These are phyloP conservation scores for Lates japonicus DNA, from an alignment of 2,797 vertebrate genomes.

Conservation along the genomic window DNA sequence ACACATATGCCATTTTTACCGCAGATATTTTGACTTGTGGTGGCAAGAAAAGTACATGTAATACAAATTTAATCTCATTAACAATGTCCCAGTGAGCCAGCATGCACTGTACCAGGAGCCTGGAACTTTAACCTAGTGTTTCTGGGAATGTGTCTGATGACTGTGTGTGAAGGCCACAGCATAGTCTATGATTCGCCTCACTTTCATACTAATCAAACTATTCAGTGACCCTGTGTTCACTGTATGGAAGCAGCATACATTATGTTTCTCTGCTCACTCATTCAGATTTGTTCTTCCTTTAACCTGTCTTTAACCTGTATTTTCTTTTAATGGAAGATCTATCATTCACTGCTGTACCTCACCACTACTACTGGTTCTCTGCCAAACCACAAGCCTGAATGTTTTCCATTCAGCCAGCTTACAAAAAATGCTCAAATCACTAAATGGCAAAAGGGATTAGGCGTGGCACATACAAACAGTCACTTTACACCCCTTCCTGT, in stretches of 20 bases:
- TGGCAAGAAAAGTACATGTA: neutral
- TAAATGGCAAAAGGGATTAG: neutral
- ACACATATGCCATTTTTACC: neutral
- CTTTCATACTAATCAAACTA: too few species aligned
- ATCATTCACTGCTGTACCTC: neutral
- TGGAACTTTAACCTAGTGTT: too few species aligned
- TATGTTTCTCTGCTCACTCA: neutral
- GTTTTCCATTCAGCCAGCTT: neutral
- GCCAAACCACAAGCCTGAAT: neutral
- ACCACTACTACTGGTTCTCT: neutral
- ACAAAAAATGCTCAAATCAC: neutral
- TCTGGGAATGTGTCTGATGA: neutral
- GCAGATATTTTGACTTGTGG: neutral
- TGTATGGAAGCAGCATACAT: neutral
- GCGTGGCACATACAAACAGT: neutral
- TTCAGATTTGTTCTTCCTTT: neutral
- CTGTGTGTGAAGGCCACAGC: too few species aligned
- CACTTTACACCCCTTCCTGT: neutral
- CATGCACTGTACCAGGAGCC: neutral
- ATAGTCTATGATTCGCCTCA: too few species aligned
- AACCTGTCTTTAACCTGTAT: neutral
- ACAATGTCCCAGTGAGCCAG: neutral
- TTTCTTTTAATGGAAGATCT: neutral
- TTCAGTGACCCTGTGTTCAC: too few species aligned
- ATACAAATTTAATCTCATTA: neutral